These are phyloP conservation scores for Adoxophyes honmai DNA, from an alignment of 1,140 invertebrate genomes.

Conservation along the genomic window DNA sequence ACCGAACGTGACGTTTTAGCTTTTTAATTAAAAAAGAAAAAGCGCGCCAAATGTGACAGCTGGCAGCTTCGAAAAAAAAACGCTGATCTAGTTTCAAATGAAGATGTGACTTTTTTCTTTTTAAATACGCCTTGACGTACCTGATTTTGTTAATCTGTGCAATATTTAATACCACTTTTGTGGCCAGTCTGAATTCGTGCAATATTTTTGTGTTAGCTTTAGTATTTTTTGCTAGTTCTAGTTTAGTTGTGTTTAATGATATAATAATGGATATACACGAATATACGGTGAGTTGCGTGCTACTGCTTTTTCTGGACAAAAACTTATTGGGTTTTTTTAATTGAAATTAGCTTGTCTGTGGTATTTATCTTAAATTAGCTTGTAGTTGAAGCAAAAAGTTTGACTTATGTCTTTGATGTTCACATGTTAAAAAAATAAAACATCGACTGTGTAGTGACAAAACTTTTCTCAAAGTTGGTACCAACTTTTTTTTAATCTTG, in stretches of 20 bases:
- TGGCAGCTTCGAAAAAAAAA: conserved; percentile 20
- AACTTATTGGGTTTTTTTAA: no score
- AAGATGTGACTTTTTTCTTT: conserved; percentile 15
- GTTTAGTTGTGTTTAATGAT: conserved; percentile 17
- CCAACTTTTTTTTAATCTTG: no score
- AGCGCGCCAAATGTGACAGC: conserved; percentile 13
- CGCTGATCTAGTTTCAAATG: conserved; percentile 27
- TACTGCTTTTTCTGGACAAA: conserved; percentile 11
- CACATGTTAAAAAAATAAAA: no score
- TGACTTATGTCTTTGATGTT: no score
- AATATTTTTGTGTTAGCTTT: conserved; percentile 48
- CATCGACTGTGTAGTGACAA: no score
- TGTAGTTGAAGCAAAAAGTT: no score
- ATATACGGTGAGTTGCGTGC: conserved; percentile 52
- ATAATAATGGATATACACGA: conserved; percentile 61
- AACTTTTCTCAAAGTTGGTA: no score
- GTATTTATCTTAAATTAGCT: no score
- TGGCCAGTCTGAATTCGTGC: conserved; percentile 65
- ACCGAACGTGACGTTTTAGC: conserved; percentile 18
- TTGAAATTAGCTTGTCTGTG: no score
- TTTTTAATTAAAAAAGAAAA: conserved; percentile 18
- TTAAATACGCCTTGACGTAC: conserved; percentile 31
- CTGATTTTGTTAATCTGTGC: conserved; percentile 53
- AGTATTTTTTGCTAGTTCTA: conserved; percentile 31
- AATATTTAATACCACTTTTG: conserved; percentile 54